Percentiles rank a stretch among this genome's conserved stretches.
These are phyloP conservation scores for Drosophila anomalata DNA, from an alignment of 2,888 invertebrate species.

Conservation along the genomic window DNA sequence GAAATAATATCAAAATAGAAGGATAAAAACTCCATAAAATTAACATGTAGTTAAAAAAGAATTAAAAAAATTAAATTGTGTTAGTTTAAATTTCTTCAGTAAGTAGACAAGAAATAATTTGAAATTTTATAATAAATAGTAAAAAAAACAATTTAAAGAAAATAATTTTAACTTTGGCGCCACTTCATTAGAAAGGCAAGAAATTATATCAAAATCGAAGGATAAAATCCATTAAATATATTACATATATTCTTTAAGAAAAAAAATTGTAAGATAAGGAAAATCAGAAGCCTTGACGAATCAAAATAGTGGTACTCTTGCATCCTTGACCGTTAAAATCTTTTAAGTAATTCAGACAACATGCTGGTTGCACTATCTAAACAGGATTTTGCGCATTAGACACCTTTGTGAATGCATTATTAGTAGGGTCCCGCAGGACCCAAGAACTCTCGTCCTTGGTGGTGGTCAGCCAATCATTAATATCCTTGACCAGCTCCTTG, in stretches of 20 bases:
- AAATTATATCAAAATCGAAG: neutral
- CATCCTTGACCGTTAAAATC: constrained; percentile 12
- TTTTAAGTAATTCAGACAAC: neutral
- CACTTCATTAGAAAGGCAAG: neutral
- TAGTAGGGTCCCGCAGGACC: constrained; percentile 20
- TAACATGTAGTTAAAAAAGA: too few relatives aligned
- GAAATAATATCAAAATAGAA: neutral
- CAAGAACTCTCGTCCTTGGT: constrained; percentile 22
- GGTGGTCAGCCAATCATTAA: constrained; percentile 64
- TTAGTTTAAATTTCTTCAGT: too few relatives aligned
- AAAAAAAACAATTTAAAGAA: too few relatives aligned
- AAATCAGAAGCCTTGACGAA: neutral
- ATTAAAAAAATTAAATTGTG: too few relatives aligned
- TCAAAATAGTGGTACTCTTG: neutral
- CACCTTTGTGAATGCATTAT: constrained; percentile 23
- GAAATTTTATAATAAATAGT: too few relatives aligned
- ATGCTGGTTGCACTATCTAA: constrained; percentile 23
- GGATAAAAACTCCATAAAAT: too few relatives aligned
- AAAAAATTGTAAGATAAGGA: neutral
- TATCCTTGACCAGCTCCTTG: constrained; percentile 52
- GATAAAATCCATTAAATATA: neutral
- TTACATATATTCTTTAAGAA: neutral
- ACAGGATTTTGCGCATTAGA: constrained; percentile 39
- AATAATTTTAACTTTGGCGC: neutral
- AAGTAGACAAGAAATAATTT: too few relatives aligned